Base-by-base conservation (phyloP, 2,797 vertebrate genomes). In the Oryzias dopingdopingensis region DNA sequence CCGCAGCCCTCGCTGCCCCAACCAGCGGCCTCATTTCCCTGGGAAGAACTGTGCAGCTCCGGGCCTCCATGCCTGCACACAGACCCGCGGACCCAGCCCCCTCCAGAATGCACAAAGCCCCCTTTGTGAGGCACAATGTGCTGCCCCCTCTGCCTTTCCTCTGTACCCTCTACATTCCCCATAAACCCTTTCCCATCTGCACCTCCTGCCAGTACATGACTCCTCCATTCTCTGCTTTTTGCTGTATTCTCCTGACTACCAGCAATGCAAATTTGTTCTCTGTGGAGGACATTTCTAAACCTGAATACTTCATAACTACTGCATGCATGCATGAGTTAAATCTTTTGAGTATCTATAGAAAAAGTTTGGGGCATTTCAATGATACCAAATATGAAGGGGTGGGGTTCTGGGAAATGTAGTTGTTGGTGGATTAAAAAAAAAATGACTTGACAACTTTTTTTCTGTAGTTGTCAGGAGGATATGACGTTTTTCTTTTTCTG, bases 71-170 rank as follows among this genome's bases (percentile, higher is more conserved):
- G 43, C 51, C 53, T 63, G 46, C 64, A 55, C 70, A 44, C 74
- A 67, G 42, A 63, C 55, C 75, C 62, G 61, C 60, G 76, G 78
- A 79, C 82, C 79, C 80, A 79, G 78, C 84, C 83, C 86, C 86
- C 79, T 84, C 76, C 67, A 65, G 56, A 47, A 54, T 47, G 59
- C 81, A 91, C 89, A 91, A 90, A 90, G 89, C 80, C 70, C 74
- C 80, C 67, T 81, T 90, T 90, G 89, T 91, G 69, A 70, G 62
- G 53, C 76, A 90, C 86, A 90, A 90, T 88, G 63, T 67, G 59
- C 70, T 69, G 45, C 78, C 82, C 85, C 81, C 80, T 82, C 74
- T 80, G 74, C 79, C 57, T 81, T 74, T 65, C 70, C 65, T 79
- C 74, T 63, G 53, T 69, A 76, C 67, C 76, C 82, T 79, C 77